Conservation (phyloP, 2,888 invertebrate species). For the Drosophila differens region DNA sequence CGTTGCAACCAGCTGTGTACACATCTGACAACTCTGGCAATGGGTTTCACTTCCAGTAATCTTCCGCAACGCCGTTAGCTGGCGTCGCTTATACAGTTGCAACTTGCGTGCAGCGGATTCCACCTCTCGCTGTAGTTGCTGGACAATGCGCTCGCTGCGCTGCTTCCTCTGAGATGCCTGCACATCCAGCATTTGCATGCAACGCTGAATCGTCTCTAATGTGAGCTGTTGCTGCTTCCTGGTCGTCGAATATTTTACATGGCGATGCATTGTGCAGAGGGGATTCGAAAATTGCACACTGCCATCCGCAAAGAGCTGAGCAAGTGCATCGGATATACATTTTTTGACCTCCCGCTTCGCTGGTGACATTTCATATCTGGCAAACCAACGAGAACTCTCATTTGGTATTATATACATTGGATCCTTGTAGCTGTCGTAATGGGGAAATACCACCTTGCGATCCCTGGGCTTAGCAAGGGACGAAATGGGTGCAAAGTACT, state of each 20-base stretch:
- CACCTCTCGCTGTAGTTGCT: conserved; percentile 50
- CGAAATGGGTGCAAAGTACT: neutral
- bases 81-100: neutral
- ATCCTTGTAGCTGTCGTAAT: conserved; percentile 33
- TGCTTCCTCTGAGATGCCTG: neutral
- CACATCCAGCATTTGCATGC: conserved; percentile 28
- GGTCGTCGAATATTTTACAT: neutral
- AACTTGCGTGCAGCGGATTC: conserved; percentile 22
- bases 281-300: neutral
- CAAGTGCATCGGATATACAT: conserved; percentile 43
- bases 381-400: conserved; percentile 62
- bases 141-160: conserved; percentile 21
- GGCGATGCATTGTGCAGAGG: conserved; percentile 50
- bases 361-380: conserved; percentile 51
- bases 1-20: conserved; percentile 4
- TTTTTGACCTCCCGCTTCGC: conserved; percentile 49
- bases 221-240: conserved; percentile 19
- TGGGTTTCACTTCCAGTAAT: neutral
- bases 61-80: conserved; percentile 7
- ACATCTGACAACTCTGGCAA: conserved; percentile 39
- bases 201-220: conserved; percentile 14
- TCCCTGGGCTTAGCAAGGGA: neutral
- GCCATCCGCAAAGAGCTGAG: conserved; percentile 16
- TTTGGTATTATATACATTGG: conserved; percentile 42
- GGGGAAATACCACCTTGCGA: conserved; percentile 13